Percentiles rank a stretch among this genome's conserved stretches.
Evolutionary conservation across 2,797 vertebrate species (phyloP).

Genomic region (Hoplostethus mediterraneus): DNA sequence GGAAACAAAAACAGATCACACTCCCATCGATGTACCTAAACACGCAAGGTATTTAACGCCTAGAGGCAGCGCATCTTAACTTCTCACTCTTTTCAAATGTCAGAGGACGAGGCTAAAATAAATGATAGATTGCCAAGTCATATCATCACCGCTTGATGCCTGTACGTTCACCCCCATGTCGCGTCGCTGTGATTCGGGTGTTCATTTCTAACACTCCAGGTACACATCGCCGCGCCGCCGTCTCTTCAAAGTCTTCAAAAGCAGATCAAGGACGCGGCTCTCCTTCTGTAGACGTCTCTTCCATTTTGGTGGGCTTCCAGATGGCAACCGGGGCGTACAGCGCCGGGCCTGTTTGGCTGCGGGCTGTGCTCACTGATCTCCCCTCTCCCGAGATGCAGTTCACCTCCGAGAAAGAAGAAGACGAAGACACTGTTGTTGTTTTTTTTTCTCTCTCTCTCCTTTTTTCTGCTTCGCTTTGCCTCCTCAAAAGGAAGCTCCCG

Average conservation of each 20-base stretch:
- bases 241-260: constrained; percentile 31
- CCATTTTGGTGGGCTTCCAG: constrained; percentile 56
- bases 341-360: constrained; percentile 46
- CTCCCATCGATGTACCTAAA: no score
- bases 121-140: no score
- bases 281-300: constrained; percentile 38
- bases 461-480: constrained; percentile 22
- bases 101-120: no score
- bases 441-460: constrained; percentile 9
- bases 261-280: constrained; percentile 32
- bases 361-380: constrained; percentile 59
- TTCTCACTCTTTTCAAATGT: no score
- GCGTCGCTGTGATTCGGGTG: no score
- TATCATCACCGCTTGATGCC: no score
- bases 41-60: no score
- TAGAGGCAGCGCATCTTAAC: no score
- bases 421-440: constrained; percentile 47
- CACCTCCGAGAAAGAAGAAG: constrained; percentile 44
- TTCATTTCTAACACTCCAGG: no score
- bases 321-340: constrained; percentile 37
- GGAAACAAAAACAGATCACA: no score
- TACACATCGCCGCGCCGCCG: no score
- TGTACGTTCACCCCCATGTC: no score
- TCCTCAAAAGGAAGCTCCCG: constrained; percentile 37
- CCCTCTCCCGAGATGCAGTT: constrained; percentile 51